These are phyloP conservation scores for Eriocheir sinensis DNA, from an alignment of 1,140 invertebrate genomes.

Conservation along the genomic window DNA sequence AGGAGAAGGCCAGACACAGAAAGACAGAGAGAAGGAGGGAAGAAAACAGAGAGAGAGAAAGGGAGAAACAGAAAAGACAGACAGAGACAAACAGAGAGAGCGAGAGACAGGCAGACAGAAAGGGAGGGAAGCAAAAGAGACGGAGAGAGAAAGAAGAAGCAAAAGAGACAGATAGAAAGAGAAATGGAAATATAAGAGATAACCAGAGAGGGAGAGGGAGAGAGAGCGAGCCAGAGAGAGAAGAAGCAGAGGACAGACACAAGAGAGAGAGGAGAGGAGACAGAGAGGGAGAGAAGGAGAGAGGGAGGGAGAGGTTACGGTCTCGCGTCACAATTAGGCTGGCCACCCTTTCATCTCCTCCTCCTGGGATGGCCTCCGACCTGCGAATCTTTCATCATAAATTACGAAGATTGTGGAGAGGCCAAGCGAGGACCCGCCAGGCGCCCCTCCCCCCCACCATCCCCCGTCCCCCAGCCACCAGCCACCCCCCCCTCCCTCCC, in stretches of 20 bases:
- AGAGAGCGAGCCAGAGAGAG: neutral
- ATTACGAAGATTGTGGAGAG: slow-evolving; percentile 50
- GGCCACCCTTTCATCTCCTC: slow-evolving; percentile 32
- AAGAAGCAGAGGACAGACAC: neutral
- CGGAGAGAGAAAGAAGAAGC: neutral
- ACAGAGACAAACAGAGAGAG: too few species aligned
- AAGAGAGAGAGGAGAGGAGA: slow-evolving; percentile 7
- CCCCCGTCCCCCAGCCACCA: neutral
- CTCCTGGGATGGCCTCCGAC: neutral
- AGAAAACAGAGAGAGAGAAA: too few species aligned
- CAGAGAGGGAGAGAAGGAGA: neutral
- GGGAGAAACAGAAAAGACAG: too few species aligned
- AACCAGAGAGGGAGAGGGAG: neutral
- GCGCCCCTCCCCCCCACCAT: too few species aligned
- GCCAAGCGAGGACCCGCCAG: neutral
- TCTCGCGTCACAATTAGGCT: slow-evolving; percentile 46
- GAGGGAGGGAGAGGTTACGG: neutral
- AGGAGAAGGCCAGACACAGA: too few species aligned
- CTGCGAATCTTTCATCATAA: slow-evolving; percentile 58
- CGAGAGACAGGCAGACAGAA: too few species aligned
- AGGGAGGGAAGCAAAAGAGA: neutral
- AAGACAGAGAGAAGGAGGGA: too few species aligned
- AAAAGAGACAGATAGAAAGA: too few species aligned
- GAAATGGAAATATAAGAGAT: too few species aligned
- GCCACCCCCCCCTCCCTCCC: neutral